These are phyloP conservation scores for Sebastes schlegelii DNA, from an alignment of 2,113 vertebrate species.

Conservation along the genomic window DNA sequence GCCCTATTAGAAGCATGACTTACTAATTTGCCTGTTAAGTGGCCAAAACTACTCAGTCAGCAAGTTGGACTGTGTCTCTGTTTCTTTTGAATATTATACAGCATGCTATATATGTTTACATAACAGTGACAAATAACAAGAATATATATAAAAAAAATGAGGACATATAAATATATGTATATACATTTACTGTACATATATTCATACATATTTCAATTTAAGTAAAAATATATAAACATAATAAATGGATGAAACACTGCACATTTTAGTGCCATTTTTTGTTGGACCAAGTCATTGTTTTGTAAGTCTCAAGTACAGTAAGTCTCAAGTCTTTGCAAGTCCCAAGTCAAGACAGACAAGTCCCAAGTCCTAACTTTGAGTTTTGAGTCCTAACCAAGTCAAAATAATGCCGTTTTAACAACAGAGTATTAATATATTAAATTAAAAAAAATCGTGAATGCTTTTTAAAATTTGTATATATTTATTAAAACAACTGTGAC, in stretches of 20 bases:
- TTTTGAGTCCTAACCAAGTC: too few species aligned
- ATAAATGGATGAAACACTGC: neutral
- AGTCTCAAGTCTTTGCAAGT: too few species aligned
- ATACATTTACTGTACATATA: neutral
- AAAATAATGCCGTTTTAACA: too few species aligned
- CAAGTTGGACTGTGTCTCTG: neutral
- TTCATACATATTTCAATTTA: neutral
- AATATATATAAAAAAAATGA: neutral
- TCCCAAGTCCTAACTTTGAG: too few species aligned
- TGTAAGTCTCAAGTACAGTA: too few species aligned
- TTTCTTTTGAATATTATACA: neutral
- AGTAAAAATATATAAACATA: neutral
- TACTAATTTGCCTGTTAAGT: neutral
- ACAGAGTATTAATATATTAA: too few species aligned
- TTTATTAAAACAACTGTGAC: too few species aligned
- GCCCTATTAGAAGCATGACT: neutral
- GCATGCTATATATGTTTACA: neutral
- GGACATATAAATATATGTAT: neutral
- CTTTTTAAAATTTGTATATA: too few species aligned
- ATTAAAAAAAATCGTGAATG: too few species aligned
- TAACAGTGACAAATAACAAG: neutral
- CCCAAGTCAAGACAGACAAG: too few species aligned
- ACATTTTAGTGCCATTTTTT: neutral
- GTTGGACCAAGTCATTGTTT: too few species aligned
- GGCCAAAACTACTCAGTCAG: neutral